Conservation (phyloP, 2,113 vertebrate genomes). For the Cricetomys ansorgei region DNA sequence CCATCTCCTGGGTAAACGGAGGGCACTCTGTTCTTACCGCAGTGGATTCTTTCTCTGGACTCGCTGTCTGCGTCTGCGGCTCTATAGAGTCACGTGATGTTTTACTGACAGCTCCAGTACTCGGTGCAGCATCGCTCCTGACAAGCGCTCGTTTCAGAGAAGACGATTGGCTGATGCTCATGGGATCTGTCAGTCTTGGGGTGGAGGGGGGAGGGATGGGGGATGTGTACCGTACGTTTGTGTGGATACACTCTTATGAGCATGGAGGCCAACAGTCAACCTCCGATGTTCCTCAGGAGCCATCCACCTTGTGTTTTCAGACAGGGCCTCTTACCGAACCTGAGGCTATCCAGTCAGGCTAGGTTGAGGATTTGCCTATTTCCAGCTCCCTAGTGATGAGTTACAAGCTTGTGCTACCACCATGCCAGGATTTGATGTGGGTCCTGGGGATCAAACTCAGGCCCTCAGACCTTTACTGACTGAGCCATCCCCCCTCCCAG, state of each 20-base stretch:
- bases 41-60: background rate
- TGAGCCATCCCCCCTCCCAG: background rate
- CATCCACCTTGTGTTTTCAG: background rate
- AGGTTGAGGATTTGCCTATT: background rate
- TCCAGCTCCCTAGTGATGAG: background rate
- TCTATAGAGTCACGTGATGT: background rate
- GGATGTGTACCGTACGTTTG: background rate
- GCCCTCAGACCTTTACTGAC: background rate
- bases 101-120: background rate
- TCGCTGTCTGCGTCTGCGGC: background rate
- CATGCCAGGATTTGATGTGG: background rate
- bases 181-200: background rate
- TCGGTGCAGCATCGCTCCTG: background rate
- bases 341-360: background rate
- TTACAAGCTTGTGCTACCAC: background rate
- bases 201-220: background rate
- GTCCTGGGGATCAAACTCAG: background rate
- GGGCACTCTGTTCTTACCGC: background rate
- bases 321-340: background rate
- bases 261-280: background rate
- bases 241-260: background rate
- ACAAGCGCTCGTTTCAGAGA: background rate
- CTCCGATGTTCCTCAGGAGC: background rate
- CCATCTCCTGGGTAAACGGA: background rate
- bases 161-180: background rate